Conservation (phyloP, 2,888 invertebrate genomes). For the Dolichomitus sp. region DNA sequence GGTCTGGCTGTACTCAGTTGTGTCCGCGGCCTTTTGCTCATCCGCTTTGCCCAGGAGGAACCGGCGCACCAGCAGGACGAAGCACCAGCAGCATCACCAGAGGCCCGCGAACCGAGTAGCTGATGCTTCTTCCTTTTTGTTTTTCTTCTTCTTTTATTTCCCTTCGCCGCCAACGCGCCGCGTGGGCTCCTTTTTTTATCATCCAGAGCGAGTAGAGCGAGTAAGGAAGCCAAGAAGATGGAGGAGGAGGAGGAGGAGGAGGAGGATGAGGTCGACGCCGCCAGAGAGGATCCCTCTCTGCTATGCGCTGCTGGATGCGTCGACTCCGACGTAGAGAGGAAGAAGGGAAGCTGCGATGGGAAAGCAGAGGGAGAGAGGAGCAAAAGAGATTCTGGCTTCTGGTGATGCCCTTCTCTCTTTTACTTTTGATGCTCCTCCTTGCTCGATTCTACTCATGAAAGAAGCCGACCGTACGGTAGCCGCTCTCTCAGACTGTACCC, state of each 20-base stretch:
- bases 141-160: conserved; percentile 33
- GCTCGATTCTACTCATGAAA: conserved; percentile 76
- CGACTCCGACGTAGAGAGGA: conserved; percentile 15
- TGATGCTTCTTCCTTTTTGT: conserved; percentile 49
- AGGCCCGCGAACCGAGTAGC: conserved; percentile 51
- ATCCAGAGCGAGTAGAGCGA: conserved; percentile 50
- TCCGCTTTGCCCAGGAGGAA: conserved; percentile 74
- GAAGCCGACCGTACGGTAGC: conserved; percentile 85
- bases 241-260: neutral
- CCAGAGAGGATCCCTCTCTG: conserved; percentile 50
- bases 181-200: conserved; percentile 61
- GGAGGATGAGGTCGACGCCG: conserved; percentile 64
- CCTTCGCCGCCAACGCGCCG: conserved; percentile 67
- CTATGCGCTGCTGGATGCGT: conserved; percentile 35
- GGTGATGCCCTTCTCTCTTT: conserved; percentile 50
- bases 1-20: conserved; percentile 45
- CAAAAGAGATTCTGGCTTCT: conserved; percentile 62
- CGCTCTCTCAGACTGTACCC: conserved; percentile 82
- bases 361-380: conserved; percentile 19
- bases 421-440: conserved; percentile 36
- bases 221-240: conserved; percentile 48
- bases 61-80: conserved; percentile 62
- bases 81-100: too few species aligned
- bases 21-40: conserved; percentile 70
- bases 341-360: conserved; percentile 22